Conservation (phyloP, 2,888 invertebrate species). For the Pycnomerus fuliginosus region DNA sequence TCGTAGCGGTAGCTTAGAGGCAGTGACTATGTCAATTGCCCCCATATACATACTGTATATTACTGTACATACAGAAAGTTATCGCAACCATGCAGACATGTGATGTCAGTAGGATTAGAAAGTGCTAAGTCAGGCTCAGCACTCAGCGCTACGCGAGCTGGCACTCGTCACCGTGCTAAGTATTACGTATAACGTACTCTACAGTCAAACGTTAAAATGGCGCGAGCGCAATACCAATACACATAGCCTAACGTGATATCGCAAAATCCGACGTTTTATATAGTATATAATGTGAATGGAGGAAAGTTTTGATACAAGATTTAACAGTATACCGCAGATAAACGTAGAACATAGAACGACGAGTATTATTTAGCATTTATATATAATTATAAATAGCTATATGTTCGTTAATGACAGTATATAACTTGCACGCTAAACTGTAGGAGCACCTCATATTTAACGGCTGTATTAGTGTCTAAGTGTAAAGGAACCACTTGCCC, state of each 20-base stretch:
- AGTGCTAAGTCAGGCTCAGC: conserved; percentile 22
- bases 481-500: conserved; percentile 50
- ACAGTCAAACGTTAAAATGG: conserved; percentile 18
- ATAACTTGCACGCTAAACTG: conserved; percentile 49
- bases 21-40: conserved; percentile 17
- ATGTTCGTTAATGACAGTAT: conserved; percentile 50
- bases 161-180: conserved; percentile 24
- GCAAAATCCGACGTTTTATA: conserved; percentile 51
- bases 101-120: conserved; percentile 31
- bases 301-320: conserved; percentile 54
- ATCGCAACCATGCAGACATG: conserved; percentile 43
- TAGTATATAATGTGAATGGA: conserved; percentile 47
- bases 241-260: conserved; percentile 51
- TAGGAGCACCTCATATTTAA: conserved; percentile 52
- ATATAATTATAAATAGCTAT: conserved; percentile 44
- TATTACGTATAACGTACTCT: conserved; percentile 18
- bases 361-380: conserved; percentile 50
- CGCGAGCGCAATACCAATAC: conserved; percentile 33
- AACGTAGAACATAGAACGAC: conserved; percentile 44
- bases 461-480: conserved; percentile 52
- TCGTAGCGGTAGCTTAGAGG: conserved; percentile 25
- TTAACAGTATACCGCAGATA: conserved; percentile 50
- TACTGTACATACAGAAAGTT: conserved; percentile 47
- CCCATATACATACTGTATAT: conserved; percentile 44
- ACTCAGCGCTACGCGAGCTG: conserved; percentile 20